phyloP scores from a whole-genome alignment of 1,140 invertebrate genomes.

The Tetragnatha versicolor region DNA sequence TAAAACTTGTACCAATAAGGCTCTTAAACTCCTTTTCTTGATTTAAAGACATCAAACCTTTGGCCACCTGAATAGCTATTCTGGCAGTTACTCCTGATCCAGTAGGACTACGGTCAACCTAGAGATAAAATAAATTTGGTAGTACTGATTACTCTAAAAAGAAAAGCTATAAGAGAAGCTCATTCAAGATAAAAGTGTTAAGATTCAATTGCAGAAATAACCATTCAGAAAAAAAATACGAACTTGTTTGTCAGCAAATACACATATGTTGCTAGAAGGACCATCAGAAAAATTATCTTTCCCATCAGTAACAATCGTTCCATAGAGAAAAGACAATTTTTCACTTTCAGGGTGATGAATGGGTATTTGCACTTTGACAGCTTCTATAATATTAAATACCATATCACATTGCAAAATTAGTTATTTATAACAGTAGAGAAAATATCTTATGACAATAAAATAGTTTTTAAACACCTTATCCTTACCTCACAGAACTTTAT shows the following conservation, averaged over 20 bases:
- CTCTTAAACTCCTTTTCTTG: constrained; percentile 39
- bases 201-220: background rate
- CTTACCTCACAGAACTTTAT: too few relatives aligned
- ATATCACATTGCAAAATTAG: background rate
- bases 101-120: constrained; percentile 43
- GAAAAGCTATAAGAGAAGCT: background rate
- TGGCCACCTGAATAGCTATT: constrained; percentile 23
- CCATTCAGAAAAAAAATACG: background rate
- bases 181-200: background rate
- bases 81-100: constrained; percentile 43
- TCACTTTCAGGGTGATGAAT: constrained; percentile 16
- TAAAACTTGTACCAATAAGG: constrained; percentile 16
- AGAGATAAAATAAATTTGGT: background rate
- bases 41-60: constrained; percentile 3
- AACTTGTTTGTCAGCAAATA: constrained; percentile 49
- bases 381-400: constrained; percentile 8
- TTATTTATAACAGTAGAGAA: background rate
- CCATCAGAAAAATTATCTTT: constrained; percentile 32
- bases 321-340: constrained; percentile 46
- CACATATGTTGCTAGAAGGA: constrained; percentile 31
- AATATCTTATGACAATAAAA: background rate
- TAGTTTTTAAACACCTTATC: too few relatives aligned
- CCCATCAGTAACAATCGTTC: constrained; percentile 48
- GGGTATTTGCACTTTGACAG: constrained; percentile 8
- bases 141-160: background rate